phyloP scores from a whole-genome alignment of 2,113 vertebrate species.

The Xerus inauris region DNA sequence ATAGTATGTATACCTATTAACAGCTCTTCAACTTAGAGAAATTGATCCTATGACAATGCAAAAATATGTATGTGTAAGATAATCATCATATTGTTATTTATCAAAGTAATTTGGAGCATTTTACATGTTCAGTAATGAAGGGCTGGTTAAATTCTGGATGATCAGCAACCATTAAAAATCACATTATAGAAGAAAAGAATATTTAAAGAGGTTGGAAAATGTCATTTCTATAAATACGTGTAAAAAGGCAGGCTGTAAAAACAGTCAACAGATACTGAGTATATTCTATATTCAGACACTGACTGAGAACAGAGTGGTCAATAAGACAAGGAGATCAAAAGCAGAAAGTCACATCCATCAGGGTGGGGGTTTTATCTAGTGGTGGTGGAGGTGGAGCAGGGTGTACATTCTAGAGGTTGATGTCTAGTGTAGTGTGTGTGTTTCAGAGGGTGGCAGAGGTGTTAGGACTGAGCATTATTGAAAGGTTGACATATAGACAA shows the following conservation, averaged over 20 bases:
- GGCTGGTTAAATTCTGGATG: slow-evolving; percentile 44
- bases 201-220: slow-evolving; percentile 52
- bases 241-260: not conserved
- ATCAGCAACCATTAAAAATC: slow-evolving; percentile 45
- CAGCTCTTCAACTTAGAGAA: not conserved
- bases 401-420: not conserved
- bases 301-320: not conserved
- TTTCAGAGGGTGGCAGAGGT: not conserved
- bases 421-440: not conserved
- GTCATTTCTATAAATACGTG: slow-evolving; percentile 19
- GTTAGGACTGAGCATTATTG: not conserved
- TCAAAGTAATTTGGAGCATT: slow-evolving; percentile 48
- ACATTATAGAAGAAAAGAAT: slow-evolving; percentile 13
- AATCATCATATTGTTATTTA: slow-evolving; percentile 9
- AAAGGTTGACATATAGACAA: not conserved
- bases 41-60: not conserved
- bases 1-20: not conserved
- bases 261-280: not conserved
- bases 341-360: not conserved
- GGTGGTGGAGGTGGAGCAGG: not conserved
- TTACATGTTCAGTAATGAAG: slow-evolving; percentile 3
- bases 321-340: not conserved
- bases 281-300: not conserved
- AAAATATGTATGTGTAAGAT: slow-evolving; percentile 11
- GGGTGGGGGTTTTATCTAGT: not conserved